A percentile compares a stretch with the other conserved stretches of the same genome.
Evolutionary conservation across 2,113 vertebrate species (phyloP).

Genomic region (Solea senegalensis): DNA sequence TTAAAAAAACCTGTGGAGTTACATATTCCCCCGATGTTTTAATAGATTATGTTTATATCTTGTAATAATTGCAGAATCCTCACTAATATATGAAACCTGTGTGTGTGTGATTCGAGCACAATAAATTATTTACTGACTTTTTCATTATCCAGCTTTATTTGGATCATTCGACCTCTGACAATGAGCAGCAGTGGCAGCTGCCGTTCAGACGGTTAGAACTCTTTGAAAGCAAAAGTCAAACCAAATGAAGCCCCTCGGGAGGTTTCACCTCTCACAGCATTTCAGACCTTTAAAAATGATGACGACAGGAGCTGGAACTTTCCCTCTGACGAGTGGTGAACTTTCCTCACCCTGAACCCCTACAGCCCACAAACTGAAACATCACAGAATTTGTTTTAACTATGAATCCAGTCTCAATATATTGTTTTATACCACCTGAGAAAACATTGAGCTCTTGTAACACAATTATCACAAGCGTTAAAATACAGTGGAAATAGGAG

Average conservation of each 20-base stretch:
- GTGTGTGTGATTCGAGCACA: neutral
- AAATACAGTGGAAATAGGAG: too few species aligned
- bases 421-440: too few species aligned
- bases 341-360: too few species aligned
- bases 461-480: too few species aligned
- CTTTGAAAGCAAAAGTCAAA: neutral
- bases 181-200: conserved; percentile 4
- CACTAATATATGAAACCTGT: neutral
- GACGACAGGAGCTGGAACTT: neutral
- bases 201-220: neutral
- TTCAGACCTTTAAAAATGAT: neutral
- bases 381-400: too few species aligned
- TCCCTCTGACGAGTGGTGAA: too few species aligned
- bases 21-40: neutral
- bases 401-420: too few species aligned
- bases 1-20: too few species aligned
- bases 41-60: neutral
- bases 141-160: conserved; percentile 32
- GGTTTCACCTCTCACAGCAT: neutral
- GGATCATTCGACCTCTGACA: conserved; percentile 11
- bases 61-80: neutral
- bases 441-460: too few species aligned
- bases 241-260: neutral
- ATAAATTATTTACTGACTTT: conserved; percentile 41
- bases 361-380: too few species aligned